Evolutionary conservation across 2,888 invertebrate genomes (phyloP).

Genomic region (Lampropteryx suffumata): DNA sequence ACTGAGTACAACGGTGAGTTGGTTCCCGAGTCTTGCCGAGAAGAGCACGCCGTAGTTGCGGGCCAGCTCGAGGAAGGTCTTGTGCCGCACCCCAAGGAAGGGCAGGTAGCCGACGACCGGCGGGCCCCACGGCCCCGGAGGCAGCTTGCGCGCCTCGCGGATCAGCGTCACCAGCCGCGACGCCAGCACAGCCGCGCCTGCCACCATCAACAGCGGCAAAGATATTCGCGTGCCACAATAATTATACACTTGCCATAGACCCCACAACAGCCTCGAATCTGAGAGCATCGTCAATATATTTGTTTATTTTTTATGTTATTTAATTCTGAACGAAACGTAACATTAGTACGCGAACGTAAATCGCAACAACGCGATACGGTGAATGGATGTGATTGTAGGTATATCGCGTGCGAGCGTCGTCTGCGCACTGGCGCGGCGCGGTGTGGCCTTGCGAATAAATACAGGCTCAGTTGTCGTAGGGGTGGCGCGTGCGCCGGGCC

Average conservation of each 20-base stretch:
- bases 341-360: constrained; percentile 67
- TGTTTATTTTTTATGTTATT: constrained; percentile 43
- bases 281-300: constrained; percentile 65
- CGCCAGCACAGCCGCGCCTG: constrained; percentile 73
- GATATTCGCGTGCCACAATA: constrained; percentile 70
- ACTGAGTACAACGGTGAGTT: constrained; percentile 92
- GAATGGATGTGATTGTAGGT: constrained; percentile 55
- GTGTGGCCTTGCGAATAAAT: constrained; percentile 82
- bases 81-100: constrained; percentile 90
- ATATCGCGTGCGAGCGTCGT: constrained; percentile 75
- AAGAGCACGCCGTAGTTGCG: constrained; percentile 91
- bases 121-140: constrained; percentile 94
- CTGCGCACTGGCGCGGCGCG: constrained; percentile 77
- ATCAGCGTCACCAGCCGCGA: constrained; percentile 74
- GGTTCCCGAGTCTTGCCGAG: constrained; percentile 90
- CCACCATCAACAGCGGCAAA: constrained; percentile 72
- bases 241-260: constrained; percentile 72
- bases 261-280: constrained; percentile 81
- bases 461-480: constrained; percentile 42
- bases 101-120: constrained; percentile 93
- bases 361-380: constrained; percentile 60
- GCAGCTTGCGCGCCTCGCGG: constrained; percentile 80
- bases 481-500: constrained; percentile 63
- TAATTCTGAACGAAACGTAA: constrained; percentile 54
- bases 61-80: constrained; percentile 89